Percentiles rank a stretch among this genome's conserved stretches.
Evolutionary conservation across 2,888 invertebrate genomes (phyloP).

Genomic region (Cheilosia pagana): DNA sequence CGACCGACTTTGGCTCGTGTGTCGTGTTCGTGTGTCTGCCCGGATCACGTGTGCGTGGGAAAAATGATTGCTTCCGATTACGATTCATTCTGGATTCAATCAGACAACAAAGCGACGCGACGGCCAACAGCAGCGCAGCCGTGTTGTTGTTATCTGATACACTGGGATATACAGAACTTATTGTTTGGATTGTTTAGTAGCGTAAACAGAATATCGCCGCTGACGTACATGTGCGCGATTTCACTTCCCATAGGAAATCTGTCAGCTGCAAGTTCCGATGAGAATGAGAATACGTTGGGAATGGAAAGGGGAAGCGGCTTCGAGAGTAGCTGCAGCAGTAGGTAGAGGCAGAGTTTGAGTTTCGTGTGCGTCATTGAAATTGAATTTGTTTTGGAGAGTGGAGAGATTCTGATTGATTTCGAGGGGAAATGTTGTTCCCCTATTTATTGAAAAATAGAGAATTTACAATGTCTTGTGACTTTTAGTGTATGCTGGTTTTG

Average conservation of each 20-base stretch:
- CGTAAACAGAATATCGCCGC: conserved; percentile 52
- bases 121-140: conserved; percentile 1
- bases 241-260: conserved; percentile 68
- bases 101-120: conserved; percentile 38
- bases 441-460: neutral
- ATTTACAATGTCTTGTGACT: neutral
- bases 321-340: too few relatives aligned
- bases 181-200: conserved; percentile 55
- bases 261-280: conserved; percentile 72
- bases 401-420: conserved; percentile 25
- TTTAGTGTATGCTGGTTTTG: too few relatives aligned
- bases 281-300: conserved; percentile 34
- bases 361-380: conserved; percentile 1
- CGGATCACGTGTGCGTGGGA: conserved; percentile 72
- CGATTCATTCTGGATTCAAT: conserved; percentile 37
- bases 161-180: conserved; percentile 27
- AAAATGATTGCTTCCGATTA: conserved; percentile 62
- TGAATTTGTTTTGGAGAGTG: conserved; percentile 27
- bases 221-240: conserved; percentile 44
- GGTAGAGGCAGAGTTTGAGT: too few relatives aligned
- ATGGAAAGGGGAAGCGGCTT: neutral
- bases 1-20: conserved; percentile 24
- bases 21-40: conserved; percentile 52
- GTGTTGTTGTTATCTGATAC: conserved; percentile 60
- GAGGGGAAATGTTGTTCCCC: conserved; percentile 31